Percentiles rank a stretch among this genome's conserved stretches.
Evolutionary conservation across 2,113 vertebrate species (phyloP).

Genomic region (Australoheros scitulus): DNA sequence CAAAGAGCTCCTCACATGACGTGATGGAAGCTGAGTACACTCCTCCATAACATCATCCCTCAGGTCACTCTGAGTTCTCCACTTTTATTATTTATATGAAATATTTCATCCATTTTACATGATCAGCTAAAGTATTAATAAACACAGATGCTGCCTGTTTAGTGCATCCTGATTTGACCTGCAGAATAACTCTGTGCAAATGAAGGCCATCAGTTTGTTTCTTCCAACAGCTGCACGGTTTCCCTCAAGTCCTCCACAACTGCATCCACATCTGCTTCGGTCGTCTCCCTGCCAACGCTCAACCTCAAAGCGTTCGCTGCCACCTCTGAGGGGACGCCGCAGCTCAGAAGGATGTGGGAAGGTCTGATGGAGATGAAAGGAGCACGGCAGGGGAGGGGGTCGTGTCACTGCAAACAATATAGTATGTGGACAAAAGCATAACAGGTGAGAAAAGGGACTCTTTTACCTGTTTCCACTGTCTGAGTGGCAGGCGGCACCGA

Average conservation of each 20-base stretch:
- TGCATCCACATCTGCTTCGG: conserved; percentile 84
- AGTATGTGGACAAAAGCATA: background rate
- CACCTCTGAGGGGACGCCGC: conserved; percentile 81
- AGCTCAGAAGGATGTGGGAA: conserved; percentile 89
- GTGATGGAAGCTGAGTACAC: conserved; percentile 42
- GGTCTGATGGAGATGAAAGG: conserved; percentile 79
- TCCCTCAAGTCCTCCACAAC: conserved; percentile 87
- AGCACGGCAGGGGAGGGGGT: background rate
- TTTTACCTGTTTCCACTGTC: conserved; percentile 85
- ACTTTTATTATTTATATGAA: conserved; percentile 60
- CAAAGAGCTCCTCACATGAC: conserved; percentile 51
- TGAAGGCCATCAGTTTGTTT: conserved; percentile 49
- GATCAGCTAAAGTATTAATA: conserved; percentile 7
- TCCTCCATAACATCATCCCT: conserved; percentile 42
- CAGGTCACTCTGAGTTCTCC: conserved; percentile 25
- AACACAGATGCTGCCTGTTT: background rate
- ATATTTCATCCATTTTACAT: conserved; percentile 46
- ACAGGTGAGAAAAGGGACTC: background rate
- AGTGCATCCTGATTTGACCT: conserved; percentile 22
- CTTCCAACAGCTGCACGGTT: conserved; percentile 81
- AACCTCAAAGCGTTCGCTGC: conserved; percentile 89
- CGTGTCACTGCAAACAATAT: background rate
- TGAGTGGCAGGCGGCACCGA: conserved; percentile 95
- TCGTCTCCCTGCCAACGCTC: conserved; percentile 89
- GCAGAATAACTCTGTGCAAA: background rate